Conservation (phyloP, 2,797 vertebrate genomes). For the Peromyscus eremicus region DNA sequence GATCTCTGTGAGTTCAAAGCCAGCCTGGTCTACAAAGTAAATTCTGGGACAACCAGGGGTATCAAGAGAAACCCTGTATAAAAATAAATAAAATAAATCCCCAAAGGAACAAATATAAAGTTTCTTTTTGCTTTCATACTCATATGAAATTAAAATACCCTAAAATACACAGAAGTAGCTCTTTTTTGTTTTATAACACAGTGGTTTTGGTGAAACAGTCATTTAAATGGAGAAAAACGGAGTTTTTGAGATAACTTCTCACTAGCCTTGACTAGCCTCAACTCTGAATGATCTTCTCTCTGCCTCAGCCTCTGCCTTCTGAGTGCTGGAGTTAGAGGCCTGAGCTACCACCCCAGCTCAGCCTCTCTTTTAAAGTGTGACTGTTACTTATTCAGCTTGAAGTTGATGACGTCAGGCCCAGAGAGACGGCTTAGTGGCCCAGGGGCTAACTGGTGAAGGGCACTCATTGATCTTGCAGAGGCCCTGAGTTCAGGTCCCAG, state of each 20-base stretch:
- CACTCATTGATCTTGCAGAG: background rate
- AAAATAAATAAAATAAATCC: slow-evolving; percentile 8
- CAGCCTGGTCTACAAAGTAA: background rate
- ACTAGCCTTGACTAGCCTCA: background rate
- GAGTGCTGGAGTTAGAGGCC: too few relatives aligned
- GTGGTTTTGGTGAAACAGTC: background rate
- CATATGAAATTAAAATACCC: slow-evolving; percentile 4
- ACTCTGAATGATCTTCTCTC: background rate
- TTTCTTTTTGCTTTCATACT: background rate
- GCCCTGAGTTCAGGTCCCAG: background rate
- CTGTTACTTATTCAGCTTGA: background rate
- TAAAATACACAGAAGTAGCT: background rate
- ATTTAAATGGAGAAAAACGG: background rate
- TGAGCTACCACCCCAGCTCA: too few relatives aligned
- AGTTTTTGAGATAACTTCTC: background rate
- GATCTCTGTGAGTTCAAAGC: background rate
- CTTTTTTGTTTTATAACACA: background rate
- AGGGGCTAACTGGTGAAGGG: background rate
- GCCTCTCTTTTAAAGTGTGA: slow-evolving; percentile 28
- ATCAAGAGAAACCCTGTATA: background rate
- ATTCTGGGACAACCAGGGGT: background rate
- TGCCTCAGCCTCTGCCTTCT: background rate
- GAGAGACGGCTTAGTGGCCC: background rate
- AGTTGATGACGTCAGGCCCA: background rate
- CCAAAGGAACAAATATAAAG: background rate